Evolutionary conservation across 1,140 invertebrate species (phyloP).

Genomic region (Drosophila equinoxialis): DNA sequence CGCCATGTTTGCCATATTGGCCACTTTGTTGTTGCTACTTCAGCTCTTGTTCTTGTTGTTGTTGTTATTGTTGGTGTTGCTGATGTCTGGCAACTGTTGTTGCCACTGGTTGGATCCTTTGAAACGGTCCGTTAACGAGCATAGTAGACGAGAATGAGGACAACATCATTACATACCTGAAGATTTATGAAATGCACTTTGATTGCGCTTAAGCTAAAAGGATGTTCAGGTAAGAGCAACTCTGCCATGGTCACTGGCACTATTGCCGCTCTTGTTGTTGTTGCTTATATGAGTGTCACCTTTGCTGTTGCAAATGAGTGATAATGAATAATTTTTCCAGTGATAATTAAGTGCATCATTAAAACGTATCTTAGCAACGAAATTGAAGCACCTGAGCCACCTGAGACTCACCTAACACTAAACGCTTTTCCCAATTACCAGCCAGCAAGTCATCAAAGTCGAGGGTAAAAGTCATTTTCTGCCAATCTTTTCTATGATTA

Average conservation of each 20-base stretch:
- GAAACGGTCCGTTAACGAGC: slow-evolving; percentile 66
- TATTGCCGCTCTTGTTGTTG: not conserved
- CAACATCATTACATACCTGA: slow-evolving; percentile 33
- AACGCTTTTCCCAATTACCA: slow-evolving; percentile 72
- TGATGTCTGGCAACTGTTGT: not conserved
- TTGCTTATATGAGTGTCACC: slow-evolving; percentile 29
- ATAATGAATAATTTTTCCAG: slow-evolving; percentile 75
- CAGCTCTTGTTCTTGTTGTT: slow-evolving; percentile 18
- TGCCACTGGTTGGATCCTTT: slow-evolving; percentile 28
- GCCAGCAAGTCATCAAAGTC: slow-evolving; percentile 38
- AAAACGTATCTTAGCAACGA: slow-evolving; percentile 54
- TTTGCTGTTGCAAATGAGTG: slow-evolving; percentile 60
- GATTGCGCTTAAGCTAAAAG: slow-evolving; percentile 38
- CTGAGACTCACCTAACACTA: slow-evolving; percentile 44
- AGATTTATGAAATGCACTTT: slow-evolving; percentile 35
- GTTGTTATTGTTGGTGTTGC: not conserved
- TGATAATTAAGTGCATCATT: slow-evolving; percentile 77
- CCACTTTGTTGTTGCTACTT: slow-evolving; percentile 40
- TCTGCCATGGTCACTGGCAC: too few relatives aligned
- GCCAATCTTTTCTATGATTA: slow-evolving; percentile 68
- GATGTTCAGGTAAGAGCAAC: not conserved
- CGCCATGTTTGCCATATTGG: slow-evolving; percentile 30
- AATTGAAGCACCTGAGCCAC: slow-evolving; percentile 40
- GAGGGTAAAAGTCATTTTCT: slow-evolving; percentile 71
- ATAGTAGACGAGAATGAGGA: slow-evolving; percentile 13